Evolutionary conservation across 2,888 invertebrate species (phyloP).

Genomic region (Meteorus cinctellus): DNA sequence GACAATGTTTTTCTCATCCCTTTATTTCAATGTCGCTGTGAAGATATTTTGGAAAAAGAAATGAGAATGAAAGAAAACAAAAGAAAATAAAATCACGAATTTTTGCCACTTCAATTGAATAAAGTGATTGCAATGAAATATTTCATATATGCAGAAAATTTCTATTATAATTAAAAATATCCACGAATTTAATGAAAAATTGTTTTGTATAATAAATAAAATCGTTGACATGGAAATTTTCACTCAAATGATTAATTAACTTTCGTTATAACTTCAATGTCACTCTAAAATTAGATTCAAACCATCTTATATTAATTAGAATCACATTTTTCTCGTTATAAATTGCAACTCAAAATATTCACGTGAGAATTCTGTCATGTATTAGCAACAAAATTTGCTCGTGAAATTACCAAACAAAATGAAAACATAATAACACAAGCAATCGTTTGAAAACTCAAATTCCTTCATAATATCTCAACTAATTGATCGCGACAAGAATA

Average conservation of each 20-base stretch:
- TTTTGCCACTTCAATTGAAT: constrained; percentile 11
- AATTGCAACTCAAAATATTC: neutral
- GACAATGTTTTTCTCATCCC: neutral
- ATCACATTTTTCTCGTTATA: neutral
- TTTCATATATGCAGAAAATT: constrained; percentile 20
- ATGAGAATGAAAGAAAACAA: neutral
- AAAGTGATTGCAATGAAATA: constrained; percentile 24
- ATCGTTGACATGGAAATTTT: neutral
- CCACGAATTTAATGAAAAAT: constrained; percentile 25
- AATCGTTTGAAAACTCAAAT: too few species aligned
- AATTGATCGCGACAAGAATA: too few species aligned
- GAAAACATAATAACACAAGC: neutral
- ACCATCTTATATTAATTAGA: neutral
- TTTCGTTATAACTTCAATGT: too few species aligned
- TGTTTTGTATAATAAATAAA: neutral
- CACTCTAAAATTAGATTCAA: neutral
- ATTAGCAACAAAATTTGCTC: neutral
- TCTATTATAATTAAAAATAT: constrained; percentile 31
- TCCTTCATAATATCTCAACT: too few species aligned
- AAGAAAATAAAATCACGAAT: neutral
- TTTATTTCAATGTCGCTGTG: neutral
- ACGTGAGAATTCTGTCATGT: neutral
- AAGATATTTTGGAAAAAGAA: neutral
- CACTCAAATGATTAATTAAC: neutral
- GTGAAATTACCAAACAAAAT: neutral